Evolutionary conservation across 2,888 invertebrate species (phyloP).

Genomic region (Harpalus rufipes): DNA sequence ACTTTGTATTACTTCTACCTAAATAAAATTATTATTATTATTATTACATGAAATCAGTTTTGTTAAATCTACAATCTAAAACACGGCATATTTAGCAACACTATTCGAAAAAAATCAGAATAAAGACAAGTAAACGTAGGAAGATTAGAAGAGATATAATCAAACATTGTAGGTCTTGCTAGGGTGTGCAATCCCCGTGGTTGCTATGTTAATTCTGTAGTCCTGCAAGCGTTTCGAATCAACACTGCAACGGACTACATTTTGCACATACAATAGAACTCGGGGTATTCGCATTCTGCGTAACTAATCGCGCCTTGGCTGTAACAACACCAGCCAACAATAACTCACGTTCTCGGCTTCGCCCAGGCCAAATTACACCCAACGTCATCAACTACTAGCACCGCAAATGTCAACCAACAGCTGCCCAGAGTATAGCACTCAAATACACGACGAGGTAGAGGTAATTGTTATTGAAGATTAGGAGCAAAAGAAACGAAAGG

Average conservation of each 20-base stretch:
- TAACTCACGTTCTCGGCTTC: slow-evolving; percentile 26
- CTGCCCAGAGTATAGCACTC: background rate
- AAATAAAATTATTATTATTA: too few relatives aligned
- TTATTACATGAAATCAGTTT: too few relatives aligned
- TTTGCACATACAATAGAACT: slow-evolving; percentile 54
- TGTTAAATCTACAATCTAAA: too few relatives aligned
- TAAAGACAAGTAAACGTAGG: background rate
- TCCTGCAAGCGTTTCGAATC: slow-evolving; percentile 25
- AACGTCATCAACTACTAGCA: slow-evolving; percentile 19
- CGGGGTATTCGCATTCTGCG: slow-evolving; percentile 57
- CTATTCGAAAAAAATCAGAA: too few relatives aligned
- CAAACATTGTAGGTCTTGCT: background rate
- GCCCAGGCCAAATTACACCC: slow-evolving; percentile 31
- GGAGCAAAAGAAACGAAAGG: background rate
- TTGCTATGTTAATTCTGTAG: background rate
- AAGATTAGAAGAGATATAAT: background rate
- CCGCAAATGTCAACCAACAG: slow-evolving; percentile 36
- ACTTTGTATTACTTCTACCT: too few relatives aligned
- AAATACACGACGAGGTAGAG: slow-evolving; percentile 8
- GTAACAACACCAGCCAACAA: slow-evolving; percentile 42
- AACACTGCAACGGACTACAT: slow-evolving; percentile 38
- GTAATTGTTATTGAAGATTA: slow-evolving; percentile 4
- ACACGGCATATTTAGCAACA: too few relatives aligned
- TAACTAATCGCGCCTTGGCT: slow-evolving; percentile 53
- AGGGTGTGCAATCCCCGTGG: background rate